Percentiles rank a stretch among this genome's conserved stretches.
Evolutionary conservation across 2,113 vertebrate species (phyloP).

Genomic region (Austrofundulus limnaeus): DNA sequence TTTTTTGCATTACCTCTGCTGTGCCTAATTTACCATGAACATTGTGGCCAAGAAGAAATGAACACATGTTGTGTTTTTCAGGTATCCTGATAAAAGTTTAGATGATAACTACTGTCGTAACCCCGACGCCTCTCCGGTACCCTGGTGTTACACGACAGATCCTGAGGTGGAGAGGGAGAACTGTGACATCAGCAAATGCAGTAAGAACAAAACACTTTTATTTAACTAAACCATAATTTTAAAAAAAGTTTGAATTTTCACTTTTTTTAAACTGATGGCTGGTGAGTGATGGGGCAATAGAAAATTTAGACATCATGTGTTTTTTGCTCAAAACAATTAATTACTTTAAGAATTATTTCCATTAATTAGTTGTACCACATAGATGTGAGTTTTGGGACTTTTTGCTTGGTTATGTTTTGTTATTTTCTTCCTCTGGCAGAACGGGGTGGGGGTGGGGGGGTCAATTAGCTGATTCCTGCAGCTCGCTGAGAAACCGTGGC

Average conservation of each 20-base stretch:
- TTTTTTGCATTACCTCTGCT: neutral
- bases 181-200: constrained; percentile 87
- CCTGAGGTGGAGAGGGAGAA: constrained; percentile 81
- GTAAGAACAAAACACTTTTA: constrained; percentile 72
- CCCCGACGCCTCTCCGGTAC: constrained; percentile 89
- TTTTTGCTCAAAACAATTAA: neutral
- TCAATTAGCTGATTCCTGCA: constrained; percentile 18
- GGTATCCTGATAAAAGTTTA: constrained; percentile 91
- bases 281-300: too few relatives aligned
- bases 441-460: too few relatives aligned
- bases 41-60: too few relatives aligned
- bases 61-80: constrained; percentile 47
- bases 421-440: constrained; percentile 11
- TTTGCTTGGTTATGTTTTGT: constrained; percentile 5
- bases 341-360: too few relatives aligned
- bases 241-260: neutral
- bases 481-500: constrained; percentile 11
- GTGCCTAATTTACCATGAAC: neutral
- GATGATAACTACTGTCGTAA: constrained; percentile 98
- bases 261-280: neutral
- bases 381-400: neutral
- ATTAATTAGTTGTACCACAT: neutral
- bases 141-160: constrained; percentile 95
- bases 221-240: neutral
- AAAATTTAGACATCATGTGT: neutral